Base-by-base conservation (phyloP, 2,113 vertebrate species). In the Regulus satrapa region DNA sequence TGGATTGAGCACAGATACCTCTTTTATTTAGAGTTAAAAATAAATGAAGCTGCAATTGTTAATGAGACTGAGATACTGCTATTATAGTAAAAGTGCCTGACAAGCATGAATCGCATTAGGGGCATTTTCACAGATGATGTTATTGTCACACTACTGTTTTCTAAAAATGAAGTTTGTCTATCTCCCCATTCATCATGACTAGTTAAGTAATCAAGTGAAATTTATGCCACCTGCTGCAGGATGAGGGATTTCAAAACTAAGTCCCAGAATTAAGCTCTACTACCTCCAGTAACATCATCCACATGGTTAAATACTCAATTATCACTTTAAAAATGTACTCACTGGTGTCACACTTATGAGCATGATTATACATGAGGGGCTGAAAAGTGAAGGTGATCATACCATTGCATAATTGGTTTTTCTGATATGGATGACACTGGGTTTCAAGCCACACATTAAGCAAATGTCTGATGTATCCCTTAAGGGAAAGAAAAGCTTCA, bases 191-290 rank as follows among this genome's bases (percentile, higher is more conserved):
- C 72, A 68, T 95, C 69, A 74, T 74, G 73, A 82, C 38, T 72
- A 77, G 49, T 88, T 91, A 96, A 96, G 84, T 87, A 95, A 94
- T 67, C 46, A 96, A 87, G 72, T 74, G 32, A 61, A 96, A 96
- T 97, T 58, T 58, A 89, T 97, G 91, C 95, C 95, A 93, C 67
- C 29, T 31, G 41, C 88, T 85, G 55, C 56, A 67, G 61, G 46
- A 40, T 61, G 48, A 83, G 31, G 15, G 49, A 88, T 94, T 96
- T 86, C 17, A 62, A 85, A 97, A 79, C 68, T 43, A 63, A 93
- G 56, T 94, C 59, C 36, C 79, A 41, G 69, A 81, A 79, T 95
- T 80, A 85, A 56, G 69, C 46, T 87, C 26, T 4, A 1, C 91
- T 93, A 86, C 64, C 46, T 95, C 91, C 28, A 58, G 58, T 49